Conservation (phyloP, 2,797 vertebrate genomes). For the Echiichthys vipera region DNA sequence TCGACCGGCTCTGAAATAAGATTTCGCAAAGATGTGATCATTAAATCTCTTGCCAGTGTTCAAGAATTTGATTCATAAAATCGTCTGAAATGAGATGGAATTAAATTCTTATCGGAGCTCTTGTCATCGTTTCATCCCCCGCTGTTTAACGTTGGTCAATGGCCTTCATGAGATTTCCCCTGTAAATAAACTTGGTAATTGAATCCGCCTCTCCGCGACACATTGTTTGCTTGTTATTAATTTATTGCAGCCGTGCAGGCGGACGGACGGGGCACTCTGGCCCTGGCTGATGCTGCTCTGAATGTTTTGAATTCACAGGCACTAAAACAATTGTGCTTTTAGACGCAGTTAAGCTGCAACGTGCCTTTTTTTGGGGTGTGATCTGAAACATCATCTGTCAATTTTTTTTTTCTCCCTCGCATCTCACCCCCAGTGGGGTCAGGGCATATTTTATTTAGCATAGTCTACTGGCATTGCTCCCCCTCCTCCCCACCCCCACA, state of each 20-base stretch:
- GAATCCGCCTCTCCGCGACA: slow-evolving; percentile 78
- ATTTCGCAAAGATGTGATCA: slow-evolving; percentile 98
- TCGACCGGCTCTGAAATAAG: slow-evolving; percentile 97
- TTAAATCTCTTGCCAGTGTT: slow-evolving; percentile 99
- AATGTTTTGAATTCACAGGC: slow-evolving; percentile 7
- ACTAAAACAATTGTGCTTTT: slow-evolving; percentile 4
- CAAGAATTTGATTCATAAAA: slow-evolving; percentile 98
- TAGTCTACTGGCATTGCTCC: slow-evolving; percentile 76
- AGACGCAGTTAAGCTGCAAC: slow-evolving; percentile 21
- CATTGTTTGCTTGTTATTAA: slow-evolving; percentile 79
- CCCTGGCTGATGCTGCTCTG: neutral
- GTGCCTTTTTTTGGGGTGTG: neutral
- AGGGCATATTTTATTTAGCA: slow-evolving; percentile 84
- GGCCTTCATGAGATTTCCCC: slow-evolving; percentile 85
- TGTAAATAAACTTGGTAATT: slow-evolving; percentile 84
- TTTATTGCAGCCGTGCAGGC: slow-evolving; percentile 66
- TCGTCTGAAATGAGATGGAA: slow-evolving; percentile 98
- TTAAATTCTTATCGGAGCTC: slow-evolving; percentile 99
- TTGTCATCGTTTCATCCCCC: slow-evolving; percentile 98
- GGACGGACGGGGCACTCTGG: slow-evolving; percentile 31
- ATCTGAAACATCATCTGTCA: slow-evolving; percentile 67
- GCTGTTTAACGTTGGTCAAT: slow-evolving; percentile 85
- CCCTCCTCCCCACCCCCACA: slow-evolving; percentile 24
- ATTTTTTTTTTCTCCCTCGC: slow-evolving; percentile 37
- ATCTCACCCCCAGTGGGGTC: slow-evolving; percentile 73